These are phyloP conservation scores for Agrilus biguttatus DNA, from an alignment of 2,888 invertebrate genomes.

Conservation along the genomic window DNA sequence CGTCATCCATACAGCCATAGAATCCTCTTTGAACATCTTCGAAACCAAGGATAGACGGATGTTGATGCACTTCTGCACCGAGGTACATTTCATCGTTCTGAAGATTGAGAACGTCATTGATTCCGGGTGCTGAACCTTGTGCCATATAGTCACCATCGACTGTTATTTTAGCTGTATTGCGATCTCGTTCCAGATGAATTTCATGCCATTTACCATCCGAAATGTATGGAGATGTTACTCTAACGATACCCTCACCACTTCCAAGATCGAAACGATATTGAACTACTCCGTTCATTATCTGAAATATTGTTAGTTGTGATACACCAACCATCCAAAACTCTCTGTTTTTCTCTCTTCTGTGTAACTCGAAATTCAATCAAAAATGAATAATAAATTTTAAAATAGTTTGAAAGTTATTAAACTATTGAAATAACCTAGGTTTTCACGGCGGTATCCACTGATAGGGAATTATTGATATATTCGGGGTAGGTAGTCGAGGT, in stretches of 20 bases:
- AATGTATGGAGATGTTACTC: constrained; percentile 61
- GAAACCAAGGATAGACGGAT: constrained; percentile 54
- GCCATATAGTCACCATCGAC: constrained; percentile 63
- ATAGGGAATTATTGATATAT: no score
- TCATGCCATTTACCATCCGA: constrained; percentile 80
- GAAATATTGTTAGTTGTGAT: constrained; percentile 11
- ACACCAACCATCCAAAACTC: no score
- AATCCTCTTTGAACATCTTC: constrained; percentile 75
- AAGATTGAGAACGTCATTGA: constrained; percentile 71
- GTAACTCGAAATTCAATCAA: no score
- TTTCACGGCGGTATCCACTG: no score
- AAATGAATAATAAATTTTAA: no score
- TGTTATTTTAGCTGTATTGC: constrained; percentile 61
- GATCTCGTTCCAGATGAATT: constrained; percentile 62
- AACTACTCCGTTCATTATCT: constrained; percentile 67
- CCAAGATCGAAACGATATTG: constrained; percentile 89
- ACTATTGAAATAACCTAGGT: no score
- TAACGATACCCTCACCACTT: constrained; percentile 73
- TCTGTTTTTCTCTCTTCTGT: no score
- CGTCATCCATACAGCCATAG: constrained; percentile 81
- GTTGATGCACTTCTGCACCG: constrained; percentile 68
- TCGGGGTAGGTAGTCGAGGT: no score
- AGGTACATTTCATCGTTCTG: constrained; percentile 71
- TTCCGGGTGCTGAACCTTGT: constrained; percentile 65
- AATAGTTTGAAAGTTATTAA: no score